A percentile compares a stretch with the other conserved stretches of the same genome.
Conservation (phyloP, 2,888 invertebrate species). For the Metallyticus violacea region DNA sequence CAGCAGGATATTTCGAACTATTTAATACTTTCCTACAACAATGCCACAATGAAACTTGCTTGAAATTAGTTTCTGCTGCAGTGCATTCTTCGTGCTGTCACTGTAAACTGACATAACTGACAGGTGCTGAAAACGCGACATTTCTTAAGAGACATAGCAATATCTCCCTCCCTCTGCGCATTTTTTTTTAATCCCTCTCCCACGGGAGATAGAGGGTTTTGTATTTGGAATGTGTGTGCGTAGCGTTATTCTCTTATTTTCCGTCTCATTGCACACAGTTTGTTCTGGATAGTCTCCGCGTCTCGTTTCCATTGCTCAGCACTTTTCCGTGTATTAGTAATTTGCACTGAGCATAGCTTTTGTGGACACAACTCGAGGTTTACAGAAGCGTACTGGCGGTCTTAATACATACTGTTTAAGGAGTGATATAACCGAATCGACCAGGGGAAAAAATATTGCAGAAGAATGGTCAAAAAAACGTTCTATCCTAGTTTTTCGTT, state of each 20-base stretch:
- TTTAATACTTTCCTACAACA: too few relatives aligned
- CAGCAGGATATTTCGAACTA: too few relatives aligned
- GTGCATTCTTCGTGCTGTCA: neutral
- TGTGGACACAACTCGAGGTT: too few relatives aligned
- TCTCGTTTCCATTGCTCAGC: neutral
- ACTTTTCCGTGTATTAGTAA: neutral
- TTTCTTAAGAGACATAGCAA: neutral
- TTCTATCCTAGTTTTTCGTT: too few relatives aligned
- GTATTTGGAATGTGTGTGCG: neutral
- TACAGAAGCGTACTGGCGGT: too few relatives aligned
- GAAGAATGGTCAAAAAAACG: too few relatives aligned
- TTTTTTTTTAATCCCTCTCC: neutral
- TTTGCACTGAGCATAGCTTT: neutral
- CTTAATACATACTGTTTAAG: too few relatives aligned
- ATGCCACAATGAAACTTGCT: too few relatives aligned
- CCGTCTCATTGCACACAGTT: neutral
- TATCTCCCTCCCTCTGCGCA: neutral
- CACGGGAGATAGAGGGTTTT: neutral
- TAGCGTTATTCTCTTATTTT: neutral
- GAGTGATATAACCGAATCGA: too few relatives aligned
- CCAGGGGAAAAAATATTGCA: too few relatives aligned
- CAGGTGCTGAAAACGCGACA: neutral
- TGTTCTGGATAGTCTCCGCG: neutral
- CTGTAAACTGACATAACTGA: neutral
- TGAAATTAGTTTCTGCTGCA: neutral